Evolutionary conservation across 2,888 invertebrate genomes (phyloP).

Genomic region (Synanthedon myopaeformis): DNA sequence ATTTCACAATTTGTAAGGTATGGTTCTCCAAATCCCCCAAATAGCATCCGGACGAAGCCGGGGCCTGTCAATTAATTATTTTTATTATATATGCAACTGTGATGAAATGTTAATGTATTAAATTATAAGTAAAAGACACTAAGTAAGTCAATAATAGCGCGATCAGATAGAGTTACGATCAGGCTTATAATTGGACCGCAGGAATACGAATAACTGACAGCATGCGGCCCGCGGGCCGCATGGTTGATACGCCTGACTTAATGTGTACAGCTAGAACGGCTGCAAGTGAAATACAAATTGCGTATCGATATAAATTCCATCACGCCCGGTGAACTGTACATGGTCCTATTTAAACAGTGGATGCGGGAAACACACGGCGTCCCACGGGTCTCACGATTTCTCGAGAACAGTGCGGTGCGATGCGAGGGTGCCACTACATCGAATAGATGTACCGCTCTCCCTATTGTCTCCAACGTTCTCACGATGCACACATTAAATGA

Average conservation of each 20-base stretch:
- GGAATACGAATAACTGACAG: slow-evolving; percentile 1
- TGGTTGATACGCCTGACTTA: slow-evolving; percentile 2
- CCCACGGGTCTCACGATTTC: slow-evolving; percentile 47
- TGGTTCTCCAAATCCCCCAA: no score
- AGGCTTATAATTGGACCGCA: no score
- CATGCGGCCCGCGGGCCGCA: slow-evolving; percentile 1
- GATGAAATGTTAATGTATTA: no score
- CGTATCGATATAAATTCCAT: slow-evolving; percentile 13
- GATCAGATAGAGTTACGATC: no score
- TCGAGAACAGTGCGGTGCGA: slow-evolving; percentile 13
- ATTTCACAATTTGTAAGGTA: no score
- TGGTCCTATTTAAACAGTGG: slow-evolving; percentile 20
- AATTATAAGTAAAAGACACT: no score
- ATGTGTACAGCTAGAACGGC: slow-evolving; percentile 2
- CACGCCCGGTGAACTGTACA: slow-evolving; percentile 13
- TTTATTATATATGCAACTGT: no score
- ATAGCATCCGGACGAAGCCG: no score
- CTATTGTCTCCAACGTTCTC: slow-evolving; percentile 45
- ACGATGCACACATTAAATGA: slow-evolving; percentile 22
- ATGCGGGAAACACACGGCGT: slow-evolving; percentile 11
- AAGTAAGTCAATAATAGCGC: no score
- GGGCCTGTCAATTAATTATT: no score
- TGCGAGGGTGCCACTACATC: slow-evolving; percentile 16
- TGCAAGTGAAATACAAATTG: slow-evolving; percentile 12
- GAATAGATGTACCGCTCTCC: slow-evolving; percentile 21